Conservation (phyloP, 1,140 invertebrate species). For the Megathymus violae region DNA sequence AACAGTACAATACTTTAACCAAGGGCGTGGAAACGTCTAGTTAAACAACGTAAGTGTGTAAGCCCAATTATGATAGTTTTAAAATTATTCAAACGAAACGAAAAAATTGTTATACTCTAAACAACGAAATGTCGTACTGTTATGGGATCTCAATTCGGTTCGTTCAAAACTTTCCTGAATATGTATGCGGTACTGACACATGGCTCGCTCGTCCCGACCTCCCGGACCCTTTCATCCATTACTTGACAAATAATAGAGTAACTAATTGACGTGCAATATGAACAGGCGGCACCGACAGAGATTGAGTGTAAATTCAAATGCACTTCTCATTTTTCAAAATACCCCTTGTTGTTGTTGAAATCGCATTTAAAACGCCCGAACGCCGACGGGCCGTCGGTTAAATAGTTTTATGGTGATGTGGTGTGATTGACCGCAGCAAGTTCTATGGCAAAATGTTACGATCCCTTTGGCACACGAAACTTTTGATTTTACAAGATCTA, state of each 20-base stretch:
- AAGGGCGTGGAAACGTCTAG: too few relatives aligned
- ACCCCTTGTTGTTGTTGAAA: slow-evolving; percentile 60
- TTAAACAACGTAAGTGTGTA: too few relatives aligned
- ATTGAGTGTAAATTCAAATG: slow-evolving; percentile 46
- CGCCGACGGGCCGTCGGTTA: slow-evolving; percentile 31
- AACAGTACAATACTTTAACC: not conserved
- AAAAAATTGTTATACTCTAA: too few relatives aligned
- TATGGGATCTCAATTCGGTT: too few relatives aligned
- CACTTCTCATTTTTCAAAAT: slow-evolving; percentile 52
- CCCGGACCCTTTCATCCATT: slow-evolving; percentile 3
- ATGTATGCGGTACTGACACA: not conserved
- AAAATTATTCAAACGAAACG: too few relatives aligned
- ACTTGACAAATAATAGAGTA: slow-evolving; percentile 26
- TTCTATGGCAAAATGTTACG: too few relatives aligned
- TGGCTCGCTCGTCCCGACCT: slow-evolving; percentile 9
- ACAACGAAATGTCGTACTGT: too few relatives aligned
- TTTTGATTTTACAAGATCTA: too few relatives aligned
- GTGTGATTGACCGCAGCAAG: not conserved
- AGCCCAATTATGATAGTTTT: too few relatives aligned
- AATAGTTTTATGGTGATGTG: slow-evolving; percentile 10
- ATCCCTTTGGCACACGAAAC: too few relatives aligned
- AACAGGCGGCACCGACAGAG: slow-evolving; percentile 25
- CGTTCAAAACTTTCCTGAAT: too few relatives aligned
- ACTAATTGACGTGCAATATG: slow-evolving; percentile 27
- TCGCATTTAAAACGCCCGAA: slow-evolving; percentile 46